These are phyloP conservation scores for Urocyon cinereoargenteus DNA, from an alignment of 2,797 vertebrate species.

Conservation along the genomic window DNA sequence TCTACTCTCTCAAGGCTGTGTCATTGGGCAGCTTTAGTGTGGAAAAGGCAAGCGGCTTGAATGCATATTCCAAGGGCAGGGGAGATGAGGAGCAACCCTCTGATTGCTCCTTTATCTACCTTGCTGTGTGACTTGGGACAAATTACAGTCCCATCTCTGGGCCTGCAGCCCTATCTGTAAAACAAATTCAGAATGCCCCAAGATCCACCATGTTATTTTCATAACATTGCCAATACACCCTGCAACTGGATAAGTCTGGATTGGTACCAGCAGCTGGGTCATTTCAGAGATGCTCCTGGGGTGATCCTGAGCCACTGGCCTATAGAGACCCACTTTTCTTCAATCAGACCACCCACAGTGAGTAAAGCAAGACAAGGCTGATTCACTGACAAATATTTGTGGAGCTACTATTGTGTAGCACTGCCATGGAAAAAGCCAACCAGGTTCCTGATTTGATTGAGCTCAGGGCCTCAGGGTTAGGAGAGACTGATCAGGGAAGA, in stretches of 20 bases:
- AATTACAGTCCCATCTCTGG: background rate
- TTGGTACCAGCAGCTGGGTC: no score
- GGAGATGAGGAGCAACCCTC: background rate
- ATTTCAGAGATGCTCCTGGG: background rate
- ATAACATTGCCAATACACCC: background rate
- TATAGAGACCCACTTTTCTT: background rate
- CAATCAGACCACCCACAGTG: background rate
- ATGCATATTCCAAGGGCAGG: background rate
- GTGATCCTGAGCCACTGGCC: background rate
- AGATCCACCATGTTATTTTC: background rate
- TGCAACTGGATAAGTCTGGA: background rate
- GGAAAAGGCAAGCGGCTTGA: background rate
- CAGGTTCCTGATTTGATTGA: background rate
- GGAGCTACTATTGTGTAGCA: background rate
- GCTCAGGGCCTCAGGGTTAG: background rate
- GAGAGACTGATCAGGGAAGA: background rate
- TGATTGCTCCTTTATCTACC: background rate
- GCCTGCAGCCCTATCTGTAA: background rate
- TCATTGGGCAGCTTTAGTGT: background rate
- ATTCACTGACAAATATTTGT: background rate
- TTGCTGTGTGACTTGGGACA: background rate
- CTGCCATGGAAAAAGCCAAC: background rate
- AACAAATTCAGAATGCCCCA: background rate
- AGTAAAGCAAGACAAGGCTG: background rate
- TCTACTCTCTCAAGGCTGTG: background rate